Percentiles rank a stretch among this genome's conserved stretches.
These are phyloP conservation scores for Plodia interpunctella DNA, from an alignment of 1,140 invertebrate genomes.

Conservation along the genomic window DNA sequence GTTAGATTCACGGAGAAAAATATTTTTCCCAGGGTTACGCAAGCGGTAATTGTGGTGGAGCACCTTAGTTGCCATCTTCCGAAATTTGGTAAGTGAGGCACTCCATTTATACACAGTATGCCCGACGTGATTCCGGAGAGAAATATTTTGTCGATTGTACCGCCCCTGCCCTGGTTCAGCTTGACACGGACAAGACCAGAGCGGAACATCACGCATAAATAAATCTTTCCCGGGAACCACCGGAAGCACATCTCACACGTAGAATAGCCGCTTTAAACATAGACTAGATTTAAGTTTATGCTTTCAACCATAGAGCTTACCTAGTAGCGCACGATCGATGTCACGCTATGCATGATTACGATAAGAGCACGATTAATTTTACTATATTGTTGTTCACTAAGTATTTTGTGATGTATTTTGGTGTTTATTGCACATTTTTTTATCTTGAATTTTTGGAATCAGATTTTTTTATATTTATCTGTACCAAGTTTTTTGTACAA, in stretches of 20 bases:
- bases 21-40: constrained; percentile 77
- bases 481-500: not conserved
- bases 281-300: constrained; percentile 16
- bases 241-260: constrained; percentile 62
- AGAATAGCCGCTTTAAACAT: constrained; percentile 66
- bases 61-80: constrained; percentile 76
- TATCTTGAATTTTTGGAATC: constrained; percentile 20
- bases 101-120: constrained; percentile 75
- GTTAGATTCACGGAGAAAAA: constrained; percentile 76
- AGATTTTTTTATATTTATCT: not conserved
- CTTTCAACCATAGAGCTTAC: constrained; percentile 32
- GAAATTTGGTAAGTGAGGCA: constrained; percentile 76
- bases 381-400: constrained; percentile 43
- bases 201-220: constrained; percentile 75
- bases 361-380: constrained; percentile 68
- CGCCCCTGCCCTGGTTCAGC: constrained; percentile 65
- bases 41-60: constrained; percentile 77
- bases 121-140: constrained; percentile 75
- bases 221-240: constrained; percentile 74
- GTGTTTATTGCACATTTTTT: constrained; percentile 59
- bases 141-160: constrained; percentile 76
- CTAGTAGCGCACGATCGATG: constrained; percentile 57
- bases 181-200: constrained; percentile 54
- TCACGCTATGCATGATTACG: constrained; percentile 74
- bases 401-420: constrained; percentile 49